Base-by-base conservation (phyloP, 2,113 vertebrate species). In the Pomatostomus ruficeps region DNA sequence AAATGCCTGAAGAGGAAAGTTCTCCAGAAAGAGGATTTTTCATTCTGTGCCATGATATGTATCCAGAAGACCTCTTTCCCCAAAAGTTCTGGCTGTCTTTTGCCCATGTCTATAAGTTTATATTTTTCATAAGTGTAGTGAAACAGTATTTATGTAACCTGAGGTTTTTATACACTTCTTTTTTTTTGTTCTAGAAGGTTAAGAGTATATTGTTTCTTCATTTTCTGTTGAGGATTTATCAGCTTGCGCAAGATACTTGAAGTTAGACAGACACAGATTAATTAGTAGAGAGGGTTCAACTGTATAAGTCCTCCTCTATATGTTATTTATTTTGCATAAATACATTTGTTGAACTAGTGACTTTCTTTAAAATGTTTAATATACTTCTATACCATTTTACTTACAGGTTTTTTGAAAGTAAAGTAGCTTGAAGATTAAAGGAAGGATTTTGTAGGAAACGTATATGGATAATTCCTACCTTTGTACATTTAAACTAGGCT, bases 171-270 rank as follows among this genome's bases (percentile, higher is more conserved):
- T 70, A 70, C 84, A 59, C 43, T 48, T 92, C 48, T 91, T 91
- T 96, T 88, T 28, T 9, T n/a, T 46, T 33, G 92, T 76, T 96
- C 92, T 93, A 91, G 93, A 95, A 94, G 90, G 89, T 71, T 74
- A 95, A 87, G 81, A 75, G 61, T 77, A 42, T 92, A 89, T 79
- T 93, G 54, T 96, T 97, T 97, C 63, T 91, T 97, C 83, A 89
- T 96, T 97, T 97, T 95, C 84, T 96, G 75, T 93, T 93, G 80
- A 95, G 77, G 85, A 96, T 96, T 96, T 96, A 94, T 96, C 82
- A 96, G 84, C 78, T 96, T 92, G 81, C 7, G 9, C 35, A 88
- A 89, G 84, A 89, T 95, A 96, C 61, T 95, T 97, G 96, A 92
- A 96, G 82, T 96, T 97, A 86, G 70, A 91, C 59, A 75, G 74